Percentiles rank a stretch among this genome's conserved stretches.
These are phyloP conservation scores for Aix galericulata DNA, from an alignment of 2,113 vertebrate genomes.

Conservation along the genomic window DNA sequence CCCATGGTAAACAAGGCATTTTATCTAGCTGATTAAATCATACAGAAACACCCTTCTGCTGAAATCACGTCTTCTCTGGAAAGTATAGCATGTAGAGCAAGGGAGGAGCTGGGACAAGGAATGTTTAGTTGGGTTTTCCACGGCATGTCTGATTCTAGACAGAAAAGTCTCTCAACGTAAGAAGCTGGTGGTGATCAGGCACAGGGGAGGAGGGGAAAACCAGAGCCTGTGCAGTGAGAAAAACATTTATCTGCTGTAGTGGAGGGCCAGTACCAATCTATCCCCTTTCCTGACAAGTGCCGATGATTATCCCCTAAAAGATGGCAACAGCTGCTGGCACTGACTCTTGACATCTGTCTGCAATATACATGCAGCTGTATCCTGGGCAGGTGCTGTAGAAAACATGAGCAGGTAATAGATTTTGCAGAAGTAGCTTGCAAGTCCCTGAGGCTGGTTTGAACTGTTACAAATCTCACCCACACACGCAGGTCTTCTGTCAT, in stretches of 20 bases:
- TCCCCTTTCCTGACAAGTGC: neutral
- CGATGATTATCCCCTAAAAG: neutral
- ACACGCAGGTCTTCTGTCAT: neutral
- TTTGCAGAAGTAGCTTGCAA: neutral
- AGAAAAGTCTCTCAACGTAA: neutral
- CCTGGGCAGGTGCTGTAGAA: neutral
- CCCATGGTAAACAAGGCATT: neutral
- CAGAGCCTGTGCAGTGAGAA: neutral
- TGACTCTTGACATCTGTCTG: constrained; percentile 24
- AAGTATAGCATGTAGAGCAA: fast-evolving
- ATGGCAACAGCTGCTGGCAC: constrained; percentile 20
- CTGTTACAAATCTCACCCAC: neutral
- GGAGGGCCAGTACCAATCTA: neutral
- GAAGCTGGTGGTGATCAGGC: neutral
- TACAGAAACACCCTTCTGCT: neutral
- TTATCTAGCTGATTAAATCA: neutral
- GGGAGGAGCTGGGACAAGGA: neutral
- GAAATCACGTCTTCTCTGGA: neutral
- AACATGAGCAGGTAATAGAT: neutral
- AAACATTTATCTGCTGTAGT: neutral
- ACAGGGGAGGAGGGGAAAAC: neutral
- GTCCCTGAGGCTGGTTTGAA: neutral
- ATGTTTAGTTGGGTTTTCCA: neutral
- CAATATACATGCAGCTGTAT: neutral
- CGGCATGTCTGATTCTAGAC: neutral